Percentiles rank a stretch among this genome's conserved stretches.
These are phyloP conservation scores for Pachyrhynchus sulphureomaculatus DNA, from an alignment of 1,140 invertebrate species.

Conservation along the genomic window DNA sequence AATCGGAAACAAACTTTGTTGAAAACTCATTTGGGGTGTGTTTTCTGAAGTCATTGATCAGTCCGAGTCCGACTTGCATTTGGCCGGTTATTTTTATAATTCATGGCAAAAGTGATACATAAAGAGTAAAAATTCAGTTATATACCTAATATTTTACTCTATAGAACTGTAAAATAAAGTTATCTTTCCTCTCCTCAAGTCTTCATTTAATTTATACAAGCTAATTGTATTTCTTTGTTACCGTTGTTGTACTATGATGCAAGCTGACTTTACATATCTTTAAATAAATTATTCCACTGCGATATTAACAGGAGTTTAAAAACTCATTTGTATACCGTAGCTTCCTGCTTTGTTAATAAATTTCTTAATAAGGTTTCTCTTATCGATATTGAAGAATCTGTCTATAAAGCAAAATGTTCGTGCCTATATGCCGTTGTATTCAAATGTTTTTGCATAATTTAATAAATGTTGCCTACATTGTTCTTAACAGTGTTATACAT, in stretches of 20 bases:
- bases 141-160: too few relatives aligned
- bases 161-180: too few relatives aligned
- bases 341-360: conserved; percentile 26
- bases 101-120: too few relatives aligned
- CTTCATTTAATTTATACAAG: neutral
- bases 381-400: conserved; percentile 27
- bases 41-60: too few relatives aligned
- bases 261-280: conserved; percentile 10
- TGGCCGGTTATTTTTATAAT: too few relatives aligned
- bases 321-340: conserved; percentile 30
- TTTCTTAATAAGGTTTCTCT: conserved; percentile 27
- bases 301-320: conserved; percentile 23
- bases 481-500: conserved; percentile 18
- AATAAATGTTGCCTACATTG: conserved; percentile 20
- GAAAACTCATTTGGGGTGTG: too few relatives aligned
- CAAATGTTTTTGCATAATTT: conserved; percentile 27
- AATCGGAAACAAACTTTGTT: too few relatives aligned
- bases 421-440: conserved; percentile 15
- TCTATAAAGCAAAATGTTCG: conserved; percentile 20
- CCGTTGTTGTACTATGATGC: neutral
- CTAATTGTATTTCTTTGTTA: neutral
- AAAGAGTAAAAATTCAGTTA: too few relatives aligned
- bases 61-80: too few relatives aligned
- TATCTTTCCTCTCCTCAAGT: neutral
- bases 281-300: conserved; percentile 16